Conservation (phyloP, 2,113 vertebrate genomes). For the Neotoma lepida region DNA sequence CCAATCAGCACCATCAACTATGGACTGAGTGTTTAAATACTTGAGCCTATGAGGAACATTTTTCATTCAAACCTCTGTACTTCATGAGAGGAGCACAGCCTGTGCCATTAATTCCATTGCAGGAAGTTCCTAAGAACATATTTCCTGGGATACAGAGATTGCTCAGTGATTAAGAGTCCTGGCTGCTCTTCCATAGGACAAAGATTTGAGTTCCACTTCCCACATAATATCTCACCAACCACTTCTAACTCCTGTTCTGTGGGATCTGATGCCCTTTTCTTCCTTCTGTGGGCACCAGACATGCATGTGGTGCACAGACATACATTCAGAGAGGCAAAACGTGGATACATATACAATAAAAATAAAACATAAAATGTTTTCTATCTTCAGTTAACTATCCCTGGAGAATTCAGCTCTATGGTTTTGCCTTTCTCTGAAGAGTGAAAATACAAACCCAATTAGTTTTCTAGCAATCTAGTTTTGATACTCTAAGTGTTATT, state of each 20-base stretch:
- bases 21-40: background rate
- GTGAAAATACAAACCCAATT: background rate
- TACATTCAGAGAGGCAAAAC: background rate
- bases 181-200: background rate
- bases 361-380: background rate
- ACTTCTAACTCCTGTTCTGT: background rate
- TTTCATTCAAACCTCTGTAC: background rate
- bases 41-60: background rate
- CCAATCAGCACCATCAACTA: background rate
- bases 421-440: background rate
- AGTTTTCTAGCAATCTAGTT: background rate
- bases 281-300: background rate
- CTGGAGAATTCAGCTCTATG: background rate
- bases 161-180: background rate
- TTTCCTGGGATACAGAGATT: background rate
- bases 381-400: background rate
- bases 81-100: background rate
- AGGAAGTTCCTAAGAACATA: background rate
- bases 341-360: background rate
- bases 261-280: background rate
- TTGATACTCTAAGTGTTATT: background rate
- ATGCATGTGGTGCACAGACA: background rate
- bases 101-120: background rate
- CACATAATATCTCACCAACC: background rate
- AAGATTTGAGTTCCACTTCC: background rate